Base-by-base conservation (phyloP, 2,888 invertebrate genomes). In the Athalia rosae region DNA sequence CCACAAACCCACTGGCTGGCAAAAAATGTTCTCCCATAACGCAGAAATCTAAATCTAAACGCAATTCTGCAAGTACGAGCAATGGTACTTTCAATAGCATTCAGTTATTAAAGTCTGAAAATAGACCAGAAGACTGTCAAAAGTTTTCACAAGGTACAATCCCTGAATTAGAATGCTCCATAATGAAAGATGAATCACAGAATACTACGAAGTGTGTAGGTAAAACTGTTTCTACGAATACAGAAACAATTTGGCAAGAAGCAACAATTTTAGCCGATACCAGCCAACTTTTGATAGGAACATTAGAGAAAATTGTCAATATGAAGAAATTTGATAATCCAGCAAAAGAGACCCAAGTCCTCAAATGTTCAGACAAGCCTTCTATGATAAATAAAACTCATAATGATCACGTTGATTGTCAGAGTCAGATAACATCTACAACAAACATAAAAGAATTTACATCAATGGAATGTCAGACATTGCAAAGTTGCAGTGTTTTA, bases 141-240 rank as follows among this genome's bases (percentile, higher is more conserved):
- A 58, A 71, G 56, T 45, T 58, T 8, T 41, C 41, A 43, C 71
- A 58, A 7, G 45, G 45, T 7, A 9, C 58, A 58, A 58, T 71
- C 11, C 9, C 58, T 7, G 58, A 56, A 58, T 13, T 45, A 13
- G 45, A 45, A 6, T 58, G n/a, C 15, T 58, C 41, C 3, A 58
- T 15, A 58, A 15, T 71, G 13, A 45, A 71, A 58, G 58, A 71
- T 56, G 58, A 71, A 71, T 56, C 13, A 45, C 58, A 58, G 28
- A 71, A 58, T 56, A 71, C 58, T 45, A 15, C 3, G 58, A 71
- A 45, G 6, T 7, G 9, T 45, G 56, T 8, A 45, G 13, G 13
- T 43, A 45, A 56, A 56, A 66, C 28, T 58, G 56, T 8, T 13
- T 71, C 7, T 28, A 45, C 56, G 45, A 58, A 8, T 58, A 11